These are phyloP conservation scores for Embidobia sp. DNA, from an alignment of 2,888 invertebrate genomes.

Conservation along the genomic window DNA sequence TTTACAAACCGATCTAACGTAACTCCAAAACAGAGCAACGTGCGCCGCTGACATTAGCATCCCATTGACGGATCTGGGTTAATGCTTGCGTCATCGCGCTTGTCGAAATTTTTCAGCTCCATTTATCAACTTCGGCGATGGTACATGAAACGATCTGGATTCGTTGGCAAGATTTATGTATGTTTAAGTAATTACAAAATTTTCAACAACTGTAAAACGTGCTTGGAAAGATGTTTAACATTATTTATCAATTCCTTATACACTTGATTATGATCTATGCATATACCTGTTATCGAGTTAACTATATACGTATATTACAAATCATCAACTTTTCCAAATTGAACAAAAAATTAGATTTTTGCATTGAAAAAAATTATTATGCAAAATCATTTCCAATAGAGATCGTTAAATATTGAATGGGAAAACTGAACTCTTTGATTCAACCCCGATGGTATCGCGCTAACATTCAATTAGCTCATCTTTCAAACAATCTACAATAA, in stretches of 20 bases:
- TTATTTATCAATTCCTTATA: slow-evolving; percentile 3
- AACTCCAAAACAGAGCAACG: neutral
- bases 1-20: slow-evolving; percentile 17
- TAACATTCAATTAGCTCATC: slow-evolving; percentile 60
- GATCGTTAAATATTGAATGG: no score
- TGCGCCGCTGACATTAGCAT: slow-evolving; percentile 32
- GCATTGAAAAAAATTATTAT: no score
- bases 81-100: slow-evolving; percentile 24
- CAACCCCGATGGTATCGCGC: slow-evolving; percentile 35
- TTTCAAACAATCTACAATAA: slow-evolving; percentile 56
- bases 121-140: slow-evolving; percentile 15
- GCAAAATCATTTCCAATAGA: no score
- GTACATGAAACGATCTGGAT: neutral
- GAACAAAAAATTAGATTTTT: no score
- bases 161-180: neutral
- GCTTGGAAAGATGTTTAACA: slow-evolving; percentile 14
- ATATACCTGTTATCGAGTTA: neutral
- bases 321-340: no score
- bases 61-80: slow-evolving; percentile 46
- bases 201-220: slow-evolving; percentile 11
- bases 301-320: no score
- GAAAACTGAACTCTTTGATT: neutral
- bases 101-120: neutral
- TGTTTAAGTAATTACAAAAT: neutral
- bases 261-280: no score